Conservation (phyloP, 1,140 invertebrate species). For the Formica selysi region DNA sequence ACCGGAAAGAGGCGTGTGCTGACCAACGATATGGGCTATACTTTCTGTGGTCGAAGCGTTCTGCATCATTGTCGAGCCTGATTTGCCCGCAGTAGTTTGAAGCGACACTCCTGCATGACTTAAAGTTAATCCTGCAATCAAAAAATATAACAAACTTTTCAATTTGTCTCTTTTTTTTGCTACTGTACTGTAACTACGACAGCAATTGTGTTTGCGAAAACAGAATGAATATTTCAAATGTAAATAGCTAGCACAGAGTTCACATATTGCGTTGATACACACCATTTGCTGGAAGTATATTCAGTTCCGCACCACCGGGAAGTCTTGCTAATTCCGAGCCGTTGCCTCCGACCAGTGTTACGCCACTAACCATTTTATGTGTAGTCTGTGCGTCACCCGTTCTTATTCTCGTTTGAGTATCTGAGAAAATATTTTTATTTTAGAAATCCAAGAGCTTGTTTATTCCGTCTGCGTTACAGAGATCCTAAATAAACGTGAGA, state of each 20-base stretch:
- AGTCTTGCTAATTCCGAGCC: constrained; percentile 84
- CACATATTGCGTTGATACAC: constrained; percentile 43
- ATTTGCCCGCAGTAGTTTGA: constrained; percentile 79
- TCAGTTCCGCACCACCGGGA: constrained; percentile 85
- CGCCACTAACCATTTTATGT: constrained; percentile 85
- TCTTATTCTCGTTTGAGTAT: constrained; percentile 84
- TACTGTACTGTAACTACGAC: no score
- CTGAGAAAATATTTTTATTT: constrained; percentile 64
- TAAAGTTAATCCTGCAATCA: constrained; percentile 82
- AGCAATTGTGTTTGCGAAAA: not conserved
- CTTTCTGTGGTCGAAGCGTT: constrained; percentile 83
- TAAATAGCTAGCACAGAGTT: not conserved
- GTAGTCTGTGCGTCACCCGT: constrained; percentile 82
- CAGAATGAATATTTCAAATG: not conserved
- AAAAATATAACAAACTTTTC: not conserved
- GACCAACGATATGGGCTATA: constrained; percentile 85
- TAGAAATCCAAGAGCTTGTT: not conserved
- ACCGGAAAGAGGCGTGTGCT: constrained; percentile 83
- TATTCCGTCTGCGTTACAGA: not conserved
- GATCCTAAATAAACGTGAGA: not conserved
- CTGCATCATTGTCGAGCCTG: constrained; percentile 81
- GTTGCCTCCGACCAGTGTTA: constrained; percentile 84
- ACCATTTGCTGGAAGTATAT: constrained; percentile 85
- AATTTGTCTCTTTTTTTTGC: not conserved
- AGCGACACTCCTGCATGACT: constrained; percentile 85